phyloP scores from a whole-genome alignment of 2,113 vertebrate species.

The Ammodytes marinus region DNA sequence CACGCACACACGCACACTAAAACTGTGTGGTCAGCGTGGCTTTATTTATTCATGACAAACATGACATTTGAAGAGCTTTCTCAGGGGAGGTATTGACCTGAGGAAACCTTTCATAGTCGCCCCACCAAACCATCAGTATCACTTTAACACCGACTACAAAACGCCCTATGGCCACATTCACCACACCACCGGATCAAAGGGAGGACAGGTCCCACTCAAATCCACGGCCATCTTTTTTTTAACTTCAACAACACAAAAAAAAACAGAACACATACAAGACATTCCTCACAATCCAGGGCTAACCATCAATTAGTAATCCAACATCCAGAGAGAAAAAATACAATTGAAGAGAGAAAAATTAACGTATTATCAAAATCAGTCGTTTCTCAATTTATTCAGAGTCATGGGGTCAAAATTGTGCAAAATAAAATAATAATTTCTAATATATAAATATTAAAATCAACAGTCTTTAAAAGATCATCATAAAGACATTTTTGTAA shows the following conservation, averaged over 20 bases:
- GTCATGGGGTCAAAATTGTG: no score
- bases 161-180: background rate
- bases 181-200: background rate
- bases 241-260: no score
- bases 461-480: background rate
- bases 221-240: no score
- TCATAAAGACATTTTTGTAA: background rate
- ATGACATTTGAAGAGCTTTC: slow-evolving; percentile 48
- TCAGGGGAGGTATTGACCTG: slow-evolving; percentile 37
- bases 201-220: background rate
- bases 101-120: slow-evolving; percentile 34
- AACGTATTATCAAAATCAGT: no score
- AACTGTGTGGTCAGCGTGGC: slow-evolving; percentile 11
- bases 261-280: no score
- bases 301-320: no score
- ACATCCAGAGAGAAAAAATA: no score
- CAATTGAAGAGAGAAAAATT: no score
- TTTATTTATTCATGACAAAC: slow-evolving; percentile 64
- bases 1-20: background rate
- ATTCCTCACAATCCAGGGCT: no score
- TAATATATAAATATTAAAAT: no score
- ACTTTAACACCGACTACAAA: background rate
- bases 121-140: slow-evolving; percentile 25
- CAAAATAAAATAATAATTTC: no score
- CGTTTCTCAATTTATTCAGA: no score